Base-by-base conservation (phyloP, 2,113 vertebrate species). In the Candoia aspera region DNA sequence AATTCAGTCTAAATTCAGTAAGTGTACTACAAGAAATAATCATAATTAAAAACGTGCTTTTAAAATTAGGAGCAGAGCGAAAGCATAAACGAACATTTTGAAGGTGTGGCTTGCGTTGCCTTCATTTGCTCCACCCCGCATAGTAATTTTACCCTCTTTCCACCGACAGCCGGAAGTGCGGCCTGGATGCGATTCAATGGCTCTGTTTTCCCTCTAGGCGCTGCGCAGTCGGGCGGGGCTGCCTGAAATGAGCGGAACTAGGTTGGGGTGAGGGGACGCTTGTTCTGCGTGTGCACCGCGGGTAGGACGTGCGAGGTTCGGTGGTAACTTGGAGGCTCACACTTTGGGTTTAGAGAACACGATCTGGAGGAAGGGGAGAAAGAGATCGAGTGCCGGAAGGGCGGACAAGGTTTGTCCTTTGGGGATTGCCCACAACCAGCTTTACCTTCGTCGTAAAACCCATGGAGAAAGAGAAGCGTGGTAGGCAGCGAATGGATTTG, bases 161-260 rank as follows among this genome's bases (percentile, higher is more conserved):
- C 26, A 59, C 19, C 9, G 26, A 17, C 2, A 83, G 55, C 55
- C 91, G 91, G 91, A 92, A 89, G 58, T 92, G 91, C 59, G 5
- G 12, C 33, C 37, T 54, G 73, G 11, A 9, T 37, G 42, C 24
- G 60, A 37, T 54, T 53, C 49, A 15, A 19, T 23, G 15, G 29
- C 10, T 23, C 53, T 1, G 86, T 11, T 33, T 49, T 84, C 53
- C 21, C 87, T 60, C 90, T 89, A 19, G 24, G 46, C 2, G 2
- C 86, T 24, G 37, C 57, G 68, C 68, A 92, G 54, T 58, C 58
- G 37, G 37, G 42, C 83, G 55, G 37, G n/a, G 11, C 55, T 53
- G 55, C 58, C 8, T 24, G 29, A n/a, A 59, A 89, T n/a, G 59
- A 60, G 90, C 46, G 90, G 90, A 68, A 64, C 46, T 26, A 8